Percentiles rank a stretch among this genome's conserved stretches.
Evolutionary conservation across 2,797 vertebrate genomes (phyloP).

Genomic region (Spondyliosoma cantharus): DNA sequence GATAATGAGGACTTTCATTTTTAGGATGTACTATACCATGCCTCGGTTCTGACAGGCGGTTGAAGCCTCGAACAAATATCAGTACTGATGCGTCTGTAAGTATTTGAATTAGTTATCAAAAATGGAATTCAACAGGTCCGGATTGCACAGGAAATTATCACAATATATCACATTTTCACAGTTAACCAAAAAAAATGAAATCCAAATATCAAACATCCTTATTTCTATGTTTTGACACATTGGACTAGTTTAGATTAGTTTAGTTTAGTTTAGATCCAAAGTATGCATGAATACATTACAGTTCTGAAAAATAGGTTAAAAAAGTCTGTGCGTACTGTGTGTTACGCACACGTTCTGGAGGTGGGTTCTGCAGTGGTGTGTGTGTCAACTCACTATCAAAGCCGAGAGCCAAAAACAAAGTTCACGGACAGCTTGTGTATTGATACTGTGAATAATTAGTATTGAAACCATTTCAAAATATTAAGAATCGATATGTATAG

Average conservation of each 20-base stretch:
- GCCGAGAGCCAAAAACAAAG: no score
- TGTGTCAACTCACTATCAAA: no score
- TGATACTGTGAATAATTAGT: no score
- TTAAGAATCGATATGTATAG: no score
- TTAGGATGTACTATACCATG: background rate
- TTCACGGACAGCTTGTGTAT: no score
- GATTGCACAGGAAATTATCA: background rate
- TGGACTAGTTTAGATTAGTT: background rate
- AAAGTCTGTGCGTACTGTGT: no score
- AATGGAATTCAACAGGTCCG: background rate
- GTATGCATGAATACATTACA: background rate
- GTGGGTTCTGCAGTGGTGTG: no score
- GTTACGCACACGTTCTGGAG: no score
- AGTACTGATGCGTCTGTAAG: background rate
- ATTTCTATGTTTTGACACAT: background rate
- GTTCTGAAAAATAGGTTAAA: no score
- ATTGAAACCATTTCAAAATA: no score
- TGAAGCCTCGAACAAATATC: constrained; percentile 8
- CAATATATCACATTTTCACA: background rate
- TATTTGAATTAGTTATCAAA: background rate
- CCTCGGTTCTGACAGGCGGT: constrained; percentile 20
- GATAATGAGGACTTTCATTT: constrained; percentile 32
- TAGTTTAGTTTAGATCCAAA: background rate
- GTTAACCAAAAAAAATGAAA: background rate
- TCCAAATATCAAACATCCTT: background rate